A percentile compares a stretch with the other conserved stretches of the same genome.
These are phyloP conservation scores for Chunga burmeisteri DNA, from an alignment of 2,113 vertebrate species.

Conservation along the genomic window DNA sequence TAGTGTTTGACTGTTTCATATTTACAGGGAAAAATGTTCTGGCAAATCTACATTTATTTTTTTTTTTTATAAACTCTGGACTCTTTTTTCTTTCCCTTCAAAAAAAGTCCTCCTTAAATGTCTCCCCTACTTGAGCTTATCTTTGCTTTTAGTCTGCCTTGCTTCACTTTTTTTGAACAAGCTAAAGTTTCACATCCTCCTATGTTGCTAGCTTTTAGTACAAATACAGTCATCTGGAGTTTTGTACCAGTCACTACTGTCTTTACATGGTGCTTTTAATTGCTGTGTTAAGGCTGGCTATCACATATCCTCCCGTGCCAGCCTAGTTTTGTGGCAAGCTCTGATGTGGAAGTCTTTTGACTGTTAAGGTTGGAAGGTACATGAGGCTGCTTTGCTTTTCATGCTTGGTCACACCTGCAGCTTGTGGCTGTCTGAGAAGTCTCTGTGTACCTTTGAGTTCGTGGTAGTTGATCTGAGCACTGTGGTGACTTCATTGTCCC, in stretches of 20 bases:
- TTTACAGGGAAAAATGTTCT: background rate
- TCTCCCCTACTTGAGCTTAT: background rate
- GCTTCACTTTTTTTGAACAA: background rate
- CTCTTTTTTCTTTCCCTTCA: background rate
- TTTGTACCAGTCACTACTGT: background rate
- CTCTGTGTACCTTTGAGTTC: background rate
- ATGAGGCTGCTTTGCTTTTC: background rate
- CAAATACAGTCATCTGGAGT: background rate
- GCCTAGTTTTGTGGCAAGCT: background rate
- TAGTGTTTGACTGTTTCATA: background rate
- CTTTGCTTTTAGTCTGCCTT: conserved; percentile 10
- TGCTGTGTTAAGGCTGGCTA: background rate
- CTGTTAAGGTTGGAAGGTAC: background rate
- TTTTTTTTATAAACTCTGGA: background rate
- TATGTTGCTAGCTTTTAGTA: background rate
- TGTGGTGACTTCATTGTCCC: background rate
- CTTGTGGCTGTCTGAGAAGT: background rate
- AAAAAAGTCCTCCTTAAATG: background rate
- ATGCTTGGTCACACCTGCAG: background rate
- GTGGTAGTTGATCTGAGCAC: background rate
- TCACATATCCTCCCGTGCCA: background rate
- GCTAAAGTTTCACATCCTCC: background rate
- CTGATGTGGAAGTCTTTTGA: background rate
- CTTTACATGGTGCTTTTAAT: background rate
- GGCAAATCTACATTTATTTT: background rate